Base-by-base conservation (phyloP, 2,888 invertebrate genomes). In the Heliothis peltigera region DNA sequence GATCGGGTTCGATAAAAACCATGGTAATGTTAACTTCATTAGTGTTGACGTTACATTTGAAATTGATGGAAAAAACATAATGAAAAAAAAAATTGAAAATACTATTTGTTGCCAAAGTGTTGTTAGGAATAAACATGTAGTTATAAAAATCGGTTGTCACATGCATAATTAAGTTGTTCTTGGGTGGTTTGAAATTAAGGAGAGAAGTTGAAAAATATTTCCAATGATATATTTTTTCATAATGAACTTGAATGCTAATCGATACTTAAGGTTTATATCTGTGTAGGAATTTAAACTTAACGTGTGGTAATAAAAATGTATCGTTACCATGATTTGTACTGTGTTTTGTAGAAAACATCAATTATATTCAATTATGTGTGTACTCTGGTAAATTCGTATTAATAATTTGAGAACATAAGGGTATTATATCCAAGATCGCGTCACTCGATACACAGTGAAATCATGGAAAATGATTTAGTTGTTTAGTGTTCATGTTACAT, bases 71-170 rank as follows among this genome's bases (percentile, higher is more conserved):
- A 84, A 86, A 88, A 87, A 77, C 59, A 5, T 55, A 60, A 67
- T 22, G 49, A 65, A 70, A 84, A 77, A 76, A 84, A 86, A 87
- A 86, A 83, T 75, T 81, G 84, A 88, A 91, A 91, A 91, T 90
- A 92, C 89, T 92, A 92, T 93, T 95, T 95, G 95, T 95, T 95
- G 95, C 95, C 95, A 95, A 95, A 95, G 91, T 94, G 94, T 95
- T 94, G 90, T 94, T 95, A 94, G 92, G 89, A 87, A 91, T 94
- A 89, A 90, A 91, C 91, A 84, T 90, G 91, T 94, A 94, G 94
- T 91, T 94, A 89, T 93, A 92, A 92, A 89, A 91, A 92, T 93
- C 91, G 94, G 93, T 94, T 94, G 95, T 94, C 94, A 88, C 93
- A 91, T 92, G 90, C 94, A 93, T 93, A 92, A 93, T 91, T 93